Evolutionary conservation across 2,113 vertebrate genomes (phyloP).

Genomic region (Paradoxurus hermaphroditus): DNA sequence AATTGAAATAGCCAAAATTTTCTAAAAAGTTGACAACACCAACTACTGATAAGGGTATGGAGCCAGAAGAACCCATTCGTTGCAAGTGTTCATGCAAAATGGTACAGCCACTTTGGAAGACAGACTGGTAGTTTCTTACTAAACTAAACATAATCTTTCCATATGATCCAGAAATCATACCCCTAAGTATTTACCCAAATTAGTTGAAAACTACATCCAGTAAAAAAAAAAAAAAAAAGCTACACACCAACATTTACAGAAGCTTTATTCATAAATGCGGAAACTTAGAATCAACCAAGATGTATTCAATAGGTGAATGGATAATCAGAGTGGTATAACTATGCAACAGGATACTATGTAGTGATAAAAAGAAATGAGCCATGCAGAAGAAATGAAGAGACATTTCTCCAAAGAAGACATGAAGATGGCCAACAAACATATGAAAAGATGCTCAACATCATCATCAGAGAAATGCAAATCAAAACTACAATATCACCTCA

Average conservation of each 20-base stretch:
- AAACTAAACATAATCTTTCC: neutral
- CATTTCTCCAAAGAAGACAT: neutral
- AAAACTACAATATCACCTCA: neutral
- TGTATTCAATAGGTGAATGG: neutral
- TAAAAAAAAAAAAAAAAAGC: neutral
- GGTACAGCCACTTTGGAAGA: neutral
- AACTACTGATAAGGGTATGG: neutral
- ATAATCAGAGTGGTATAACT: neutral
- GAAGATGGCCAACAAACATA: neutral
- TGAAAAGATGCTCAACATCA: neutral
- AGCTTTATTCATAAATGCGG: neutral
- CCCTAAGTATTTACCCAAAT: neutral
- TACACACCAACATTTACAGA: neutral
- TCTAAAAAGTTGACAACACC: neutral
- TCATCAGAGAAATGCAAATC: neutral
- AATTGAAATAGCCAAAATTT: neutral
- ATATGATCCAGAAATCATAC: neutral
- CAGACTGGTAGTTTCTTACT: neutral
- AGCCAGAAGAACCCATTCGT: neutral
- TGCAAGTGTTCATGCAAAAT: neutral
- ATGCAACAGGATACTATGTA: neutral
- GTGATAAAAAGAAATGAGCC: neutral
- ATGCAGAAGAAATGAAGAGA: neutral
- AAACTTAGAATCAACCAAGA: neutral
- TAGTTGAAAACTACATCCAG: neutral